Evolutionary conservation across 2,113 vertebrate species (phyloP), one percentile per base, ranked within the genome.

Genomic region (Trichomycterus rosablanca): DNA sequence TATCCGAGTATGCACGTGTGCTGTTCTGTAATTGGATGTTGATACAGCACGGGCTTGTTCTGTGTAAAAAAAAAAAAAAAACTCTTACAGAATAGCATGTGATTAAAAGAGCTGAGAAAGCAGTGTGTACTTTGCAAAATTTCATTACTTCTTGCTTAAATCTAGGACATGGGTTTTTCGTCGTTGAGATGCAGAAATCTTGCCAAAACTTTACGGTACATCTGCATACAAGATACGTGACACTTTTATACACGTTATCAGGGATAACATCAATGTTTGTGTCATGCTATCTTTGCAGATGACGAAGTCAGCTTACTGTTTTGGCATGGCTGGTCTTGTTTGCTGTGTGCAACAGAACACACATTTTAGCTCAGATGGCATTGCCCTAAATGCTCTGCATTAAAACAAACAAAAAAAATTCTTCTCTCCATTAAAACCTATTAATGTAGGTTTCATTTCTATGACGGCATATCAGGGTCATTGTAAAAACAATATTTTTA

Each of bases 81-180:
- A 30, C 3, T 30, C n/a, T n/a, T n/a, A n/a, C n/a, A n/a, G n/a
- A n/a, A n/a, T n/a, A n/a, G n/a, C 30, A 10, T 7, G 15, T 37
- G 51, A 32, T 62, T 22, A 43, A 10, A 51, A 34, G 12, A 7
- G 55, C 32, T 10, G 43, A 46, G 20, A 59, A 55, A 57, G 56
- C 37, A 40, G 37, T 57, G 62, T 66, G 63, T 45, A 58, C 44
- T 52, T 35, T 52, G 35, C 22, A 7, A 54, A 32, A 50, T 12
- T 34, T 5, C 35, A 12, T 3, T 3, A 7, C 35, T 11, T 12
- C 7, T 39, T 10, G n/a, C 26, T 7, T 30, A 30, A 30, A 30
- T 3, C 26, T 4, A 30, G 26, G 26, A 30, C 26, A 30, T 30
- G 26, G 3, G 3, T 30, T 30, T 30, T 30, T 30, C 3, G 3